Percentiles rank a stretch among this genome's conserved stretches.
Conservation (phyloP, 2,888 invertebrate species). For the Caenorhabditis sp. region DNA sequence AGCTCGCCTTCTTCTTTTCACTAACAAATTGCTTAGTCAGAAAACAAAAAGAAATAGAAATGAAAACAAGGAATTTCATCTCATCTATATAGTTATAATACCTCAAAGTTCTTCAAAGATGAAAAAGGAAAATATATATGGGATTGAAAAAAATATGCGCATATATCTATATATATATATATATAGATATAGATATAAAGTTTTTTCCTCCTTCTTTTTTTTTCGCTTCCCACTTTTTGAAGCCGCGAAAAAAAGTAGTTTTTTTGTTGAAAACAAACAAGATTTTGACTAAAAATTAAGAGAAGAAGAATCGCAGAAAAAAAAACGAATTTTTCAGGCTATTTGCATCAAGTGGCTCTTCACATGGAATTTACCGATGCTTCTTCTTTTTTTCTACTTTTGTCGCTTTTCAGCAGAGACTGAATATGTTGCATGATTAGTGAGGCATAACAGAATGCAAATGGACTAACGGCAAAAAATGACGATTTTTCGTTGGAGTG, state of each 20-base stretch:
- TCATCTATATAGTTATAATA: neutral
- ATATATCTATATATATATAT: neutral
- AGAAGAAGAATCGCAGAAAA: neutral
- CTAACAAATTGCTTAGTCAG: neutral
- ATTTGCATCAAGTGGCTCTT: conserved; percentile 1
- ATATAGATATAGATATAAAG: neutral
- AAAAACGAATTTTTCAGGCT: neutral
- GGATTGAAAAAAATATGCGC: neutral
- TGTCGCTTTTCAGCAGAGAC: neutral
- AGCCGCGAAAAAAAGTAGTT: neutral
- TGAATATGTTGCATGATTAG: neutral
- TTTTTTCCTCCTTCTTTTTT: neutral
- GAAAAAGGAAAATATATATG: neutral
- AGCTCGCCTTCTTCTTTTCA: neutral
- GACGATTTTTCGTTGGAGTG: neutral
- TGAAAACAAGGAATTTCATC: neutral
- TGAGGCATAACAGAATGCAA: neutral
- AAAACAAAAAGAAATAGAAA: neutral
- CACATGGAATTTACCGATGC: neutral
- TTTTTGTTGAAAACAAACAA: conserved; percentile 1
- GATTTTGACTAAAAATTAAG: neutral
- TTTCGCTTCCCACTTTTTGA: neutral
- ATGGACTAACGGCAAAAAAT: neutral
- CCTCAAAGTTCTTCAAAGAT: neutral
- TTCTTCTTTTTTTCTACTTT: neutral